phyloP scores from a whole-genome alignment of 23 tunicate species.

The Halocynthia roretzi region DNA sequence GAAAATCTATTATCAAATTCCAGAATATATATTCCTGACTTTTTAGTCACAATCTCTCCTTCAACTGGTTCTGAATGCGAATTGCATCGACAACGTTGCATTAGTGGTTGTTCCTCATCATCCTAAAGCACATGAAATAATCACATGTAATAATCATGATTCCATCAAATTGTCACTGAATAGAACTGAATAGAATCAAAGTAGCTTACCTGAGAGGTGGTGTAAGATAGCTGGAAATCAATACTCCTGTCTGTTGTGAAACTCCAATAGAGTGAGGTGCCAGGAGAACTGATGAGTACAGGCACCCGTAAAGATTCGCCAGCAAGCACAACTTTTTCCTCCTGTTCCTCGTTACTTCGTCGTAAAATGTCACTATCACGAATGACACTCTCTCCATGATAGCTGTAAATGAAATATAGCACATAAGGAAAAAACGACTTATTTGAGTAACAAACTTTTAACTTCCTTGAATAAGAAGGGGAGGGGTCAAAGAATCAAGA shows the following conservation, averaged over 20 bases:
- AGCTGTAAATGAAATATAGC: background rate
- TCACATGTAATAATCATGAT: background rate
- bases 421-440: too few species aligned
- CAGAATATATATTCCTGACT: conserved; percentile 50
- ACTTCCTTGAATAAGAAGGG: conserved; percentile 9
- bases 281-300: conserved; percentile 30
- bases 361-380: background rate
- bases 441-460: background rate
- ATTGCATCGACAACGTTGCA: conserved; percentile 38
- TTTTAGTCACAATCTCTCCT: conserved; percentile 43
- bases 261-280: conserved; percentile 50
- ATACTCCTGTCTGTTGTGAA: conserved; percentile 58
- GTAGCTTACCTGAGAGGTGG: conserved; percentile 39
- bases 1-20: conserved; percentile 78
- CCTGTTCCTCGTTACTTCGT: background rate
- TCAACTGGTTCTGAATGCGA: conserved; percentile 63
- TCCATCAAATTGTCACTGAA: background rate
- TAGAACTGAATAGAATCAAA: background rate
- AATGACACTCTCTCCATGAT: background rate
- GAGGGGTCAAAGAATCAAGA: too few species aligned
- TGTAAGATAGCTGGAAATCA: conserved; percentile 41
- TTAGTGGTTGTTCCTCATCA: conserved; percentile 23
- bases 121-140: conserved; percentile 12
- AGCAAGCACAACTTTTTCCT: conserved; percentile 36
- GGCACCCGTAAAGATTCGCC: conserved; percentile 45